phyloP scores from a whole-genome alignment of 2,113 vertebrate genomes.

The Drymodes brunneopygia region DNA sequence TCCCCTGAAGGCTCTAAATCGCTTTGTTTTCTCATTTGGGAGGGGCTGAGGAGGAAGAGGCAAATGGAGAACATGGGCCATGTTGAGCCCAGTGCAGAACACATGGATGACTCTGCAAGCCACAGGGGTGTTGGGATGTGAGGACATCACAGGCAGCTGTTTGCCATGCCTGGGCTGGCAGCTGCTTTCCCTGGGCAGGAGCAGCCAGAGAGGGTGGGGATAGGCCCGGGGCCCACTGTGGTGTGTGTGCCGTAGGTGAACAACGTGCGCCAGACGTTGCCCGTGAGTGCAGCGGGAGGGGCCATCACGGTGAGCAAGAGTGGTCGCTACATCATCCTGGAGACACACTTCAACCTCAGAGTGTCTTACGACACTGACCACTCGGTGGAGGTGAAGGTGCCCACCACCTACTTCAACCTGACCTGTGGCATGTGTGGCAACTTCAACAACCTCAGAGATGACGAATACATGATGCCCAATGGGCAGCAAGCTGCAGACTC shows the following conservation, averaged over 20 bases:
- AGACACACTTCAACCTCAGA: conserved; percentile 68
- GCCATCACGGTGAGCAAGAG: conserved; percentile 63
- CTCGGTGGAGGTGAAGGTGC: conserved; percentile 72
- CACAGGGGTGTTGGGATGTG: rapidly evolving
- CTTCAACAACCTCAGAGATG: conserved; percentile 70
- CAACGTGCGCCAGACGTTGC: conserved; percentile 73
- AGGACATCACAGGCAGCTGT: rapidly evolving
- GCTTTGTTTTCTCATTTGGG: rapidly evolving
- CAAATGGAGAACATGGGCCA: rapidly evolving
- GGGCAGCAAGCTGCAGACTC: conserved; percentile 43
- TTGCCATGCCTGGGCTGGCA: rapidly evolving
- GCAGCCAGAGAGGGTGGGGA: background rate
- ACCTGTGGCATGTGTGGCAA: conserved; percentile 86
- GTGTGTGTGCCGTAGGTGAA: conserved; percentile 73
- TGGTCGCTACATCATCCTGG: conserved; percentile 65
- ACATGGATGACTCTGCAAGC: background rate
- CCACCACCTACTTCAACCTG: conserved; percentile 63
- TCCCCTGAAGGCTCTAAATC: background rate
- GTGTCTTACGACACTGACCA: conserved; percentile 74
- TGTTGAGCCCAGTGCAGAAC: background rate
- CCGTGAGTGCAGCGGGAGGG: conserved; percentile 56
- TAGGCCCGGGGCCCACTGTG: background rate
- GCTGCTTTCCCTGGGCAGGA: background rate
- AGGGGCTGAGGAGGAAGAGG: background rate
- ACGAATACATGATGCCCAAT: conserved; percentile 70